A percentile compares a stretch with the other conserved stretches of the same genome.
Evolutionary conservation across 2,113 vertebrate species (phyloP).

Genomic region (Isurus oxyrinchus): DNA sequence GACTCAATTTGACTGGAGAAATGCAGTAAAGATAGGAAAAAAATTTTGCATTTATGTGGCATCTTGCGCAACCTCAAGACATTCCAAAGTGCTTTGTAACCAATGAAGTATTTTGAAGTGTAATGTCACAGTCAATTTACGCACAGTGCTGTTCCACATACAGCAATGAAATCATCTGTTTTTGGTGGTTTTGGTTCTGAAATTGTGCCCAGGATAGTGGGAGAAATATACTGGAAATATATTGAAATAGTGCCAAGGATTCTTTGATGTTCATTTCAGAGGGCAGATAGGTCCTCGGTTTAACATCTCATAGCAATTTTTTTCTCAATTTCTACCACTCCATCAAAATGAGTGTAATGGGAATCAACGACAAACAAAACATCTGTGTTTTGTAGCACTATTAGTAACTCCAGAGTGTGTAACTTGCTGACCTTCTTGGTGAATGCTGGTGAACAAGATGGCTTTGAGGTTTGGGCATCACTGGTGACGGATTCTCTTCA

Average conservation of each 20-base stretch:
- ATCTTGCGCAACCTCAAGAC: background rate
- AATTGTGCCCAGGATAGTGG: background rate
- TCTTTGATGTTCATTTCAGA: background rate
- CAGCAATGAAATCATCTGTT: background rate
- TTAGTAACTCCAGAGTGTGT: background rate
- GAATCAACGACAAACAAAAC: background rate
- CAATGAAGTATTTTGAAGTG: background rate
- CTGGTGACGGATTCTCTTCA: slow-evolving; percentile 31
- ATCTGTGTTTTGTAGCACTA: background rate
- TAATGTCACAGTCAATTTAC: background rate
- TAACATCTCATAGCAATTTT: background rate
- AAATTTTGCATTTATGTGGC: background rate
- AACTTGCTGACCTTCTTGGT: background rate
- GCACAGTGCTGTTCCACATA: background rate
- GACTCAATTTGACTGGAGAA: background rate
- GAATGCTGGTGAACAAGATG: background rate
- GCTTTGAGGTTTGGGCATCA: background rate
- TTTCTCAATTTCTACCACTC: background rate
- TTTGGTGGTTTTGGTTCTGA: background rate
- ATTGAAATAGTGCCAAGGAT: background rate
- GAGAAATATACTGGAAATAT: background rate
- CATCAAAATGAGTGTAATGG: background rate
- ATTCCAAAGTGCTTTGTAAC: background rate
- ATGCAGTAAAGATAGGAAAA: background rate
- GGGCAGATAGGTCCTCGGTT: background rate